Base-by-base conservation (phyloP, 1,140 invertebrate genomes). In the Eufriesea mexicana region DNA sequence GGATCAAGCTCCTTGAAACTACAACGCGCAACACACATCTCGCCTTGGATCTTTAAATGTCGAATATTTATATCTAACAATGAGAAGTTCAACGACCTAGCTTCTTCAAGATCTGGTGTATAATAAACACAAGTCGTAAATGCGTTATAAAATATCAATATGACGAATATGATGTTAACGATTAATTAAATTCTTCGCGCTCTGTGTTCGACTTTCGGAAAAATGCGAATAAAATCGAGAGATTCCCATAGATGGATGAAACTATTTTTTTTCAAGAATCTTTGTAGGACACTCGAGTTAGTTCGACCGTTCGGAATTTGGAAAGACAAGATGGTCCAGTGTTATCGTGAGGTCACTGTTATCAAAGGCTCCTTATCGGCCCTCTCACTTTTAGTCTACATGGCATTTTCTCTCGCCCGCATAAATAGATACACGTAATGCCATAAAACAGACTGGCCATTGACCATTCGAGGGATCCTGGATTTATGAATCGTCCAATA, bases 281-380 rank as follows among this genome's bases (percentile, higher is more conserved):
- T 79, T 83, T 80, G 25, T 89, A 28, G 80, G 73, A 59, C 80
- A 81, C 28, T 57, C 76, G 45, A 82, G 64, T 71, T 45, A 64
- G 55, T 70, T 14, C 66, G 57, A 79, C 57, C 47, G 64, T 54
- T 57, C 59, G 35, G 76, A 89, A 88, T 87, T 87, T 55, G 70
- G 80, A 64, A 42, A 75, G 35, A 72, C 54, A 28, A 84, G 42
- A 87, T 74, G 83, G 74, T 84, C 70, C 68, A 80, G 59, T 84
- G 83, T 90, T 89, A 90, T 91, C 89, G 61, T 85, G 87, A 83
- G 89, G 88, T 91, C 89, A 90, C 62, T 57, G 49, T 83, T 90
- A 90, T 90, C 89, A 73, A 45, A 42, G 23, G 16, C 72, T 78
- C 16, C 79, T 87, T 90, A 88, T 89, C 84, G 20, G 70, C 51